Conservation (phyloP, 2,113 vertebrate genomes). For the Fregata magnificens region DNA sequence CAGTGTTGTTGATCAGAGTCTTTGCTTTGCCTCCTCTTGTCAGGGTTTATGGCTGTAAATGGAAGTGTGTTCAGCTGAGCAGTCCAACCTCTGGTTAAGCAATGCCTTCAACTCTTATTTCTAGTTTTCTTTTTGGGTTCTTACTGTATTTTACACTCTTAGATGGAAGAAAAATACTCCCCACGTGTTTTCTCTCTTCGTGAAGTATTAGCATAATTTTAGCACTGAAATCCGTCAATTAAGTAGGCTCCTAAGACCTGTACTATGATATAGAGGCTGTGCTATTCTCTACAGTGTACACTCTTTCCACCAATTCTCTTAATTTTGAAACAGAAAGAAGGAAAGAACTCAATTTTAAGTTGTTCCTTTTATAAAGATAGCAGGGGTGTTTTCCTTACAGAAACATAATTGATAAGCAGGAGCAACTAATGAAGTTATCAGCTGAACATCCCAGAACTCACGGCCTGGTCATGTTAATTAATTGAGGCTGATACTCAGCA, state of each 20-base stretch:
- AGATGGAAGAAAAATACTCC: background rate
- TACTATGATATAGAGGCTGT: background rate
- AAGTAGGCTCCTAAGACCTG: background rate
- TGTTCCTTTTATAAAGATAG: background rate
- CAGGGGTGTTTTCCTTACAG: background rate
- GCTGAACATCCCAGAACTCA: background rate
- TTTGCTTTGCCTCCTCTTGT: background rate
- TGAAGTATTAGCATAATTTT: background rate
- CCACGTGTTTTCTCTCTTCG: background rate
- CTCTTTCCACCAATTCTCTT: background rate
- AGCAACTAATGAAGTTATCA: background rate
- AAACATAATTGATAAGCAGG: background rate
- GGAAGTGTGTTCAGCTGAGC: background rate
- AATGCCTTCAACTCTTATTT: background rate
- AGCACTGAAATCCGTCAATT: background rate
- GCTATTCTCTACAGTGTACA: background rate
- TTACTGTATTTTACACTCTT: background rate
- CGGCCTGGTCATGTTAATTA: background rate
- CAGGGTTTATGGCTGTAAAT: background rate
- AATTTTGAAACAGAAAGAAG: background rate
- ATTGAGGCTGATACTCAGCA: background rate
- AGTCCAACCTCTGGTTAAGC: background rate
- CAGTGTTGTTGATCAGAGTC: background rate
- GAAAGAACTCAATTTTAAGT: background rate
- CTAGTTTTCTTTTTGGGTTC: background rate